Percentiles rank a stretch among this genome's conserved stretches.
Evolutionary conservation across 1,140 invertebrate genomes (phyloP).

Genomic region (Orchesella cincta): DNA sequence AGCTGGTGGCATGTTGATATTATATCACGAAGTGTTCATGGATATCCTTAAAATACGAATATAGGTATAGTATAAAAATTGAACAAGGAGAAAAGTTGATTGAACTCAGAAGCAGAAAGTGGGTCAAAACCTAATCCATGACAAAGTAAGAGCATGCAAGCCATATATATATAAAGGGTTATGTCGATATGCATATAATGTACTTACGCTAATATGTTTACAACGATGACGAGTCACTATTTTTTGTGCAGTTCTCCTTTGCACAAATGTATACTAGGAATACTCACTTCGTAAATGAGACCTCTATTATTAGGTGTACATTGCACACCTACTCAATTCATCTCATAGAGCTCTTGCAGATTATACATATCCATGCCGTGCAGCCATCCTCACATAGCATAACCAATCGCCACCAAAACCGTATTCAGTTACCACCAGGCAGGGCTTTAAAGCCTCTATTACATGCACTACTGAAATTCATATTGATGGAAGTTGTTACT

Average conservation of each 20-base stretch:
- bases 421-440: neutral
- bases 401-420: neutral
- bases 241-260: too few relatives aligned
- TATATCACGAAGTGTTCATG: slow-evolving; percentile 11
- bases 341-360: too few relatives aligned
- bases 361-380: too few relatives aligned
- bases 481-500: too few relatives aligned
- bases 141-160: slow-evolving; percentile 24
- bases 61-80: slow-evolving; percentile 27
- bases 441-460: too few relatives aligned
- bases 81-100: slow-evolving; percentile 43
- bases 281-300: too few relatives aligned
- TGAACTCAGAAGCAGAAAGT: slow-evolving; percentile 46
- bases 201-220: neutral
- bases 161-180: neutral
- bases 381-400: neutral
- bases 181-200: neutral
- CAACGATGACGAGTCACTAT: too few relatives aligned
- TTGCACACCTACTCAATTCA: too few relatives aligned
- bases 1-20: neutral
- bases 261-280: too few relatives aligned
- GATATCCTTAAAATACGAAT: neutral
- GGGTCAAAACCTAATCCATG: slow-evolving; percentile 41
- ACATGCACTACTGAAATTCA: too few relatives aligned
- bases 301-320: too few relatives aligned